phyloP scores from a whole-genome alignment of 2,888 invertebrate species.

The Phlogophora meticulosa region DNA sequence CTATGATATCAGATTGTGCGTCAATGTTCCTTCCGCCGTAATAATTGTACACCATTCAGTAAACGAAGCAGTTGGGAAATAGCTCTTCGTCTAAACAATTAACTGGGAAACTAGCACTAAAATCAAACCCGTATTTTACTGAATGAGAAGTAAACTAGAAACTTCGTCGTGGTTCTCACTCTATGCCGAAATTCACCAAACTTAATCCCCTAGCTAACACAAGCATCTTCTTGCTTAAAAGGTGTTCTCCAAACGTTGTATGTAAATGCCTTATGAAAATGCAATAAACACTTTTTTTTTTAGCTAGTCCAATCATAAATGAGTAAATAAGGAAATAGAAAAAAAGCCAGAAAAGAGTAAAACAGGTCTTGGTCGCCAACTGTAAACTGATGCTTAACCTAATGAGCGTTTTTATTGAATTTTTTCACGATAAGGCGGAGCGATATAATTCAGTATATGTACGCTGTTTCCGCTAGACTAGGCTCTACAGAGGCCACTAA shows the following conservation, averaged over 20 bases:
- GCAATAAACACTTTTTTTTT: too few species aligned
- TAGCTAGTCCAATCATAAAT: background rate
- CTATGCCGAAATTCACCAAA: background rate
- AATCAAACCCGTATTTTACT: too few species aligned
- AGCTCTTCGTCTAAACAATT: slow-evolving; percentile 25
- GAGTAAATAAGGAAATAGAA: background rate
- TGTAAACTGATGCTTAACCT: background rate
- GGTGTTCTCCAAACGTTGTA: too few species aligned
- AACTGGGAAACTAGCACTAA: background rate
- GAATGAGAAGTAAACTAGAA: background rate
- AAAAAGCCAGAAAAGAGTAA: background rate
- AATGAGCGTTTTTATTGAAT: background rate
- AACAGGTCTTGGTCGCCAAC: background rate
- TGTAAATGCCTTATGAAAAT: too few species aligned
- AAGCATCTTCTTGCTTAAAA: too few species aligned
- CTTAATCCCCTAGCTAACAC: background rate
- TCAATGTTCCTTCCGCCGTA: too few species aligned
- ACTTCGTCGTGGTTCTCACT: background rate
- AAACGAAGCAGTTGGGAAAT: slow-evolving; percentile 22
- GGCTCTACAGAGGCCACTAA: slow-evolving; percentile 6
- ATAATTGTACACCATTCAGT: slow-evolving; percentile 11
- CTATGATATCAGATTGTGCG: too few species aligned
- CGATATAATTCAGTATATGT: background rate
- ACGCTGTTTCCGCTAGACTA: slow-evolving; percentile 5
- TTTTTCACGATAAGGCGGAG: background rate